phyloP scores from a whole-genome alignment of 2,113 vertebrate genomes.

The Tragelaphus imberbis region DNA sequence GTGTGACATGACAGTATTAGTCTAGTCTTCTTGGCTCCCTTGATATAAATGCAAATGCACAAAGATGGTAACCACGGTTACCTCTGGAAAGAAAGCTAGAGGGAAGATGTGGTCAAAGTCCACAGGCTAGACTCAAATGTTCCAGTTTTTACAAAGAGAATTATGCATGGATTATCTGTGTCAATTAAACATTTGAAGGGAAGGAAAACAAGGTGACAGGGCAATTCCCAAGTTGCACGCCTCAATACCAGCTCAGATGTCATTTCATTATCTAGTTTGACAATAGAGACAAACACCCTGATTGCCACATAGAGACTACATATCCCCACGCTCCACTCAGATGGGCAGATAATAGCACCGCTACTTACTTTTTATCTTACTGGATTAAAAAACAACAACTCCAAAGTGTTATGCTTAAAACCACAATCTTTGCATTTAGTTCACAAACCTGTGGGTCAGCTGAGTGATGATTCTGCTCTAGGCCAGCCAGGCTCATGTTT shows the following conservation, averaged over 20 bases:
- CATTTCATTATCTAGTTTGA: neutral
- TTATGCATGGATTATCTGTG: neutral
- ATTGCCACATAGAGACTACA: neutral
- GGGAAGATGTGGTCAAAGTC: neutral
- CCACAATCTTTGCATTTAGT: neutral
- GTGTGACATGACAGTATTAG: neutral
- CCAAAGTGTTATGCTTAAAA: neutral
- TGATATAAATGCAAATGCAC: rapidly evolving
- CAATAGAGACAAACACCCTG: neutral
- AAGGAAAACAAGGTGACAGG: neutral
- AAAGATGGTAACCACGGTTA: neutral
- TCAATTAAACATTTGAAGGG: neutral
- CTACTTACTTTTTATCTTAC: neutral
- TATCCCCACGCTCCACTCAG: neutral
- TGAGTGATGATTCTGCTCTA: neutral
- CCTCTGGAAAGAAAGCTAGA: neutral
- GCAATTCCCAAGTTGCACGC: rapidly evolving
- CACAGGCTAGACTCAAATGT: no score
- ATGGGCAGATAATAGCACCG: neutral
- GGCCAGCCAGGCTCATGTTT: neutral
- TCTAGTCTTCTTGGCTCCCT: rapidly evolving
- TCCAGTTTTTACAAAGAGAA: neutral
- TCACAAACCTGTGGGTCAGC: neutral
- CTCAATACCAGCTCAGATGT: neutral
- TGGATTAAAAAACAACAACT: neutral